Evolutionary conservation across 2,888 invertebrate species (phyloP), one percentile per base, ranked within the genome.

Genomic region (Latheticus oryzae): DNA sequence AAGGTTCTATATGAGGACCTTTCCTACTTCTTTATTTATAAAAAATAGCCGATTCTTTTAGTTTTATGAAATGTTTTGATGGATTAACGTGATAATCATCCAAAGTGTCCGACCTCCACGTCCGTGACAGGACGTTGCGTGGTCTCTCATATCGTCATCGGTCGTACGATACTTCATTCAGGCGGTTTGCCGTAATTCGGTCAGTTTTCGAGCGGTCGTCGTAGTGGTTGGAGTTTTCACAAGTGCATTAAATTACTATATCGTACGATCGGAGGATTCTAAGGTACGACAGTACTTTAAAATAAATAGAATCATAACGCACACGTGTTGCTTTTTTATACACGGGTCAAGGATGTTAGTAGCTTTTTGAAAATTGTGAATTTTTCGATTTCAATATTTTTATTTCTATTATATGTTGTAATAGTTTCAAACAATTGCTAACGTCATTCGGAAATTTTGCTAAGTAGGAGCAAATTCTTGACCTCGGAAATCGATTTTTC

Each of bases 81-180:
- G n/a, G n/a, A n/a, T n/a, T n/a, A n/a, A n/a, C n/a, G n/a, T n/a
- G n/a, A n/a, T n/a, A n/a, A n/a, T n/a, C n/a, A n/a, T n/a, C n/a
- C n/a, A n/a, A n/a, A n/a, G n/a, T n/a, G n/a, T n/a, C n/a, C 32
- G 45, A 45, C 45, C 45, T 45, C 45, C 21, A 45, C 30, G 7
- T 24, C 17, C 5, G 8, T 11, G 2, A 15, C 26, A 42, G 38
- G 24, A 26, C 32, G 37, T 7, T 5, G 26, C n/a, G 5, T n/a
- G 37, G 43, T 42, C 52, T 35, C 53, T 43, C 32, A 24, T 9
- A 17, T 7, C 11, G 15, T 15, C 42, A 15, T 21, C 16, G 15
- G 40, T 55, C 55, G 55, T 48, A 48, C 38, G 47, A 48, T 16
- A 55, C 45, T 55, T 55, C 55, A 55, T 55, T 55, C 47, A 55